phyloP scores from a whole-genome alignment of 1,140 invertebrate genomes.

The Lordiphosa collinella region DNA sequence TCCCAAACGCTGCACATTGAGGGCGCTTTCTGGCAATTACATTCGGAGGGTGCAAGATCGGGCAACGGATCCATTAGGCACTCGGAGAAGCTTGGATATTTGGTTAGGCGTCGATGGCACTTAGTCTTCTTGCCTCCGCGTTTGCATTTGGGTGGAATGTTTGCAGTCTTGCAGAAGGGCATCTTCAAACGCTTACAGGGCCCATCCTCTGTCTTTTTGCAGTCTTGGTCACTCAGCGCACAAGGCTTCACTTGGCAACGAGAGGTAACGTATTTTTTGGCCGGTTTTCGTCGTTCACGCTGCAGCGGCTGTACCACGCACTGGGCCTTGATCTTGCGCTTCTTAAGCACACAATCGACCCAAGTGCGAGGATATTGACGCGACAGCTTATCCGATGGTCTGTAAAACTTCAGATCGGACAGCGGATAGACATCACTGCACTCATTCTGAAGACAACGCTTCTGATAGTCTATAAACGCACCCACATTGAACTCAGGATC shows the following conservation, averaged over 20 bases:
- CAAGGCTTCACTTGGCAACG: not conserved
- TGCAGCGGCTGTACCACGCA: conserved; percentile 6
- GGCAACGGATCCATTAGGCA: conserved; percentile 40
- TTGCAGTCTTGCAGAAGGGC: not conserved
- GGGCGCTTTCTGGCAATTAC: conserved; percentile 27
- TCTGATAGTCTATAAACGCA: conserved; percentile 15
- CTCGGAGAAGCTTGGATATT: conserved; percentile 57
- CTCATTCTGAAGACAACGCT: conserved; percentile 4
- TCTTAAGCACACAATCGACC: conserved; percentile 34
- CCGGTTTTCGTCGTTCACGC: not conserved
- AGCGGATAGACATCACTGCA: conserved; percentile 18
- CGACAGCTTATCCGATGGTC: conserved; percentile 31
- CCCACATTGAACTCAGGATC: conserved; percentile 34
- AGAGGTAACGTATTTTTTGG: not conserved
- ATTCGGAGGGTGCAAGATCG: conserved; percentile 26
- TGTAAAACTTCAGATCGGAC: conserved; percentile 22
- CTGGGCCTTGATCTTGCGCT: conserved; percentile 22
- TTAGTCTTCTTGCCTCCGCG: not conserved
- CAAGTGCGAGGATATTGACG: conserved; percentile 49
- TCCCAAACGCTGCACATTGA: conserved; percentile 62
- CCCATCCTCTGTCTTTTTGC: not conserved
- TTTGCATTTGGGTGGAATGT: not conserved
- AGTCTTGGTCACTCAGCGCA: not conserved
- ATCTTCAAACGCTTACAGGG: not conserved
- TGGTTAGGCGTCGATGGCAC: conserved; percentile 35